A percentile compares a stretch with the other conserved stretches of the same genome.
Conservation (phyloP, 1,140 invertebrate species). For the Branchinecta lindahli region DNA sequence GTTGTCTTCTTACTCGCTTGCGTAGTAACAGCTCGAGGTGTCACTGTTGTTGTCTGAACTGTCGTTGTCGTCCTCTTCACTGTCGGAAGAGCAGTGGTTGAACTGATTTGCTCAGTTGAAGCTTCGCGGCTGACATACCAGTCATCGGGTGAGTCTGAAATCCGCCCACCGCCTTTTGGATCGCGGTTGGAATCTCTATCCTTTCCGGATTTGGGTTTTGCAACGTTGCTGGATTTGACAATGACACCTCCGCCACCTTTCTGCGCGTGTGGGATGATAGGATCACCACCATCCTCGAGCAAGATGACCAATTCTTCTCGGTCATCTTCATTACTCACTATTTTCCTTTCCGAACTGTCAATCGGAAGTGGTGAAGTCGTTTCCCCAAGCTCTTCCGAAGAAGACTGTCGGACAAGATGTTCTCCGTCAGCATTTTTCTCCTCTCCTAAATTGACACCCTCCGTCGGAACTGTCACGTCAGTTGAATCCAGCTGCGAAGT, state of each 20-base stretch:
- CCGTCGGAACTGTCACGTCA: neutral
- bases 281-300: neutral
- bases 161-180: neutral
- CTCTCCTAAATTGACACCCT: neutral
- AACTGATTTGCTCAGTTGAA: neutral
- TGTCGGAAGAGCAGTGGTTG: neutral
- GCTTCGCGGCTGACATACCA: neutral
- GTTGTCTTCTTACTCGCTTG: neutral
- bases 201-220: constrained; percentile 2
- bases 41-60: neutral
- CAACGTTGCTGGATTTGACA: neutral
- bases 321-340: neutral
- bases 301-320: neutral
- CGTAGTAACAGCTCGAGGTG: neutral
- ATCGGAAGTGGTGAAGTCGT: neutral
- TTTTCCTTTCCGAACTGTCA: no score
- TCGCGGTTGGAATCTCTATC: neutral
- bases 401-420: neutral
- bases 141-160: neutral
- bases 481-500: neutral
- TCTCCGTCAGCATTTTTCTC: neutral
- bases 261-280: neutral
- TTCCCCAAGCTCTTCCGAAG: neutral
- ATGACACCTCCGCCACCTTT: neutral
- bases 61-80: neutral